These are phyloP conservation scores for Ganaspis brasiliensis DNA, from an alignment of 2,888 invertebrate species.

Conservation along the genomic window DNA sequence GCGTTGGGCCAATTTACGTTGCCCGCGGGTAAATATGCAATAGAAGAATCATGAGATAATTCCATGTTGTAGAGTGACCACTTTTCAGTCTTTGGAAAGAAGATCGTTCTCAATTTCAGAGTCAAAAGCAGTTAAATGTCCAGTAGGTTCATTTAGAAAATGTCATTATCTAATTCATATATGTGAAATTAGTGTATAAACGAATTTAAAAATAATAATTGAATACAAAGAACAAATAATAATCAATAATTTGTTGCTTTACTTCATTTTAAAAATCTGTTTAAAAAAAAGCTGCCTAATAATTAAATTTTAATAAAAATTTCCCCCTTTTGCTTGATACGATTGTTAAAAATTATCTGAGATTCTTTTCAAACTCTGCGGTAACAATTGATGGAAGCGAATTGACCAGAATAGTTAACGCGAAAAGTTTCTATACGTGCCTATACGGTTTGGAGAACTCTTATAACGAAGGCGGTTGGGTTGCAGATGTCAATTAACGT, in stretches of 20 bases:
- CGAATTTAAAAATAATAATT: background rate
- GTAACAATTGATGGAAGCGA: conserved; percentile 46
- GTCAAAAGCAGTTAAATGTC: conserved; percentile 12
- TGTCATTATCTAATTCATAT: too few relatives aligned
- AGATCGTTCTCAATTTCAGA: background rate
- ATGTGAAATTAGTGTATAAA: too few relatives aligned
- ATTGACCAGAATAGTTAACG: conserved; percentile 53
- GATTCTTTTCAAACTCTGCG: background rate
- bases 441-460: conserved; percentile 55
- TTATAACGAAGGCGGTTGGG: conserved; percentile 65
- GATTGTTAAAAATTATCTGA: background rate
- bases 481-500: conserved; percentile 74
- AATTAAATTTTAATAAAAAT: too few relatives aligned
- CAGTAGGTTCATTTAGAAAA: too few relatives aligned
- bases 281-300: too few relatives aligned
- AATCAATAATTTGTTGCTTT: too few relatives aligned
- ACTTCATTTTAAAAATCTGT: too few relatives aligned
- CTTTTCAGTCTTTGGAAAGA: conserved; percentile 2
- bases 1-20: conserved; percentile 69
- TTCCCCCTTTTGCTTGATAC: too few relatives aligned
- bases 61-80: background rate
- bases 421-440: conserved; percentile 51
- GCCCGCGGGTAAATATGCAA: conserved; percentile 54
- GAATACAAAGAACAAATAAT: too few relatives aligned
- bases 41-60: conserved; percentile 24